Evolutionary conservation across 1,140 invertebrate genomes (phyloP), one percentile per base, ranked within the genome.

Genomic region (Heliconius himera): DNA sequence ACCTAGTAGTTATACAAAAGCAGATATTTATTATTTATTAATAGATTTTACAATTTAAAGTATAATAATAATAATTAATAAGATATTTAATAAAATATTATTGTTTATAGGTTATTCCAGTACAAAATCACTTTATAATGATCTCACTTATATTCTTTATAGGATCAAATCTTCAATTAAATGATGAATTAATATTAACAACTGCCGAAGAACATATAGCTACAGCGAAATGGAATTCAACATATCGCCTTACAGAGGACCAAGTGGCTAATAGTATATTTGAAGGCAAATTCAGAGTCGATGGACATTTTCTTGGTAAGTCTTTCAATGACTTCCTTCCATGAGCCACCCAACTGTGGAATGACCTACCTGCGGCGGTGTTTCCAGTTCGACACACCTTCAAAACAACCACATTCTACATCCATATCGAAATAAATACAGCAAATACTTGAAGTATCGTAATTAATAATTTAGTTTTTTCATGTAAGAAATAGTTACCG

Each of bases 291-390:
- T 91, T 97, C 38, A 95, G 95, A 79, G 78, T 97, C 1, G 94
- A 93, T 36, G 97, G 95, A 33, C 93, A 95, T 13, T 97, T 97
- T 90, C 88, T 97, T 66, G 97, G 97, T 86, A 95, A 95, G 81
- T 93, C 93, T 60, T 60, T 60, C 16, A 51, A 1, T 46, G 13
- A 46, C 2, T 46, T 46, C 41, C 13, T 46, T 46, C 41, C 41
- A 46, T 0, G 3, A 13, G 41, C 41, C 41, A 46, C 13, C 4
- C 0, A 16, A 46, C 41, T 46, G 41, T 46, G 13, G 13, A 4
- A 46, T 16, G 41, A 0, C 41, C 11, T 46, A 46, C 41, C 13
- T 46, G 41, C 13, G 3, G 41, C 11, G 16, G 41, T 46, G 13
- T 46, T 46, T 46, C 13, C 3, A 16, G 41, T 4, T 16, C 0